These are phyloP conservation scores for Blastomussa wellsi DNA, from an alignment of 92 coral and sea anemone genomes.

Conservation along the genomic window DNA sequence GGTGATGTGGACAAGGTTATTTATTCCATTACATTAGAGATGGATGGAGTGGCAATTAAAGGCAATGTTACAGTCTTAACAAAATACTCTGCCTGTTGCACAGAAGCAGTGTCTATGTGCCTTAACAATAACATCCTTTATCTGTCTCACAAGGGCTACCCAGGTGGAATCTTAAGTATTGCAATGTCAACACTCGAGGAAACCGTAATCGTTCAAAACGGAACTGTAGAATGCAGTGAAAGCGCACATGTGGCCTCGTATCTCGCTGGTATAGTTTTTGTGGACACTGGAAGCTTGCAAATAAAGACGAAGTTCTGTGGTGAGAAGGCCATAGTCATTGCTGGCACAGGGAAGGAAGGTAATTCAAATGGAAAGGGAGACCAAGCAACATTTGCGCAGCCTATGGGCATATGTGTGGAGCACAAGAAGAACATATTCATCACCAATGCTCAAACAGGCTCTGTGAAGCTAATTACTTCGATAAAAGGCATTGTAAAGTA, in stretches of 20 bases:
- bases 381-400: conserved; percentile 65
- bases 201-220: conserved; percentile 34
- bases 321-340: conserved; percentile 44
- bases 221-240: conserved; percentile 61
- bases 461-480: conserved; percentile 47
- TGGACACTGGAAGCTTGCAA: conserved; percentile 46
- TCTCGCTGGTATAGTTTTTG: conserved; percentile 50
- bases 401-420: conserved; percentile 63
- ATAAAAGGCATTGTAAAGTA: conserved; percentile 41
- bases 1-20: conserved; percentile 47
- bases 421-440: conserved; percentile 55
- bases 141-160: conserved; percentile 63
- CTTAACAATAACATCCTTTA: conserved; percentile 49
- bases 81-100: conserved; percentile 50
- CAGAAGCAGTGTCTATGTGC: conserved; percentile 44
- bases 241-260: conserved; percentile 57
- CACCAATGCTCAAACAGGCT: conserved; percentile 55
- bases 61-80: conserved; percentile 36
- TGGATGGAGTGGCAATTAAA: conserved; percentile 55
- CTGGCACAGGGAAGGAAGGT: conserved; percentile 52
- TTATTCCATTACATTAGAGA: conserved; percentile 37
- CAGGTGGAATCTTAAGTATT: conserved; percentile 59
- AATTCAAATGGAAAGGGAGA: conserved; percentile 60
- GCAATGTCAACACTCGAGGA: conserved; percentile 63
- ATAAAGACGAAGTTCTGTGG: conserved; percentile 40